A percentile compares a stretch with the other conserved stretches of the same genome.
Evolutionary conservation across 2,113 vertebrate species (phyloP).

Genomic region (Arizona elegans): DNA sequence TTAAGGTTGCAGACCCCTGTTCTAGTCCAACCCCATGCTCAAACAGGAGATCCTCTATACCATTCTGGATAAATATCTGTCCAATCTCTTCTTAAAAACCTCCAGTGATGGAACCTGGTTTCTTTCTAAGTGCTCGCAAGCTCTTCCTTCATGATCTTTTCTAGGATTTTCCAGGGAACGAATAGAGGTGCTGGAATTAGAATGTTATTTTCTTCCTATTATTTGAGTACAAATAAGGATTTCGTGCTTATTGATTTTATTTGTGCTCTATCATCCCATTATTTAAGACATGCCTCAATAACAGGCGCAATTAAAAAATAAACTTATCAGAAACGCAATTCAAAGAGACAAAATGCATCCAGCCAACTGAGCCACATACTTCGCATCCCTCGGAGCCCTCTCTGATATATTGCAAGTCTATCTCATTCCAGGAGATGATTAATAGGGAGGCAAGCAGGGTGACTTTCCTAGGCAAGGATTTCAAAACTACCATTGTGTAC

Average conservation of each 20-base stretch:
- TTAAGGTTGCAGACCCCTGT: too few relatives aligned
- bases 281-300: not conserved
- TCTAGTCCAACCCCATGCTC: too few relatives aligned
- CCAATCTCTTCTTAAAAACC: too few relatives aligned
- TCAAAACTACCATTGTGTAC: not conserved
- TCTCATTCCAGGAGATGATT: not conserved
- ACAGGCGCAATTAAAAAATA: not conserved
- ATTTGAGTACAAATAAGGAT: not conserved
- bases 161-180: too few relatives aligned
- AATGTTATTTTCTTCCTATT: not conserved
- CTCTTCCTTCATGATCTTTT: too few relatives aligned
- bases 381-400: not conserved
- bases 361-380: not conserved
- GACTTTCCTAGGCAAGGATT: not conserved
- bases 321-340: not conserved
- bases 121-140: too few relatives aligned
- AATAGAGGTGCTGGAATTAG: not conserved
- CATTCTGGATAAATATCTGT: too few relatives aligned
- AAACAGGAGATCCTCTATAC: too few relatives aligned
- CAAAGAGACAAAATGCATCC: not conserved
- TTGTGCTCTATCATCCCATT: not conserved
- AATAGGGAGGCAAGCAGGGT: not conserved
- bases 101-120: too few relatives aligned
- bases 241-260: not conserved
- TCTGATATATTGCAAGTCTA: not conserved